Evolutionary conservation across 1,140 invertebrate genomes (phyloP).

Genomic region (Charaxes varanes): DNA sequence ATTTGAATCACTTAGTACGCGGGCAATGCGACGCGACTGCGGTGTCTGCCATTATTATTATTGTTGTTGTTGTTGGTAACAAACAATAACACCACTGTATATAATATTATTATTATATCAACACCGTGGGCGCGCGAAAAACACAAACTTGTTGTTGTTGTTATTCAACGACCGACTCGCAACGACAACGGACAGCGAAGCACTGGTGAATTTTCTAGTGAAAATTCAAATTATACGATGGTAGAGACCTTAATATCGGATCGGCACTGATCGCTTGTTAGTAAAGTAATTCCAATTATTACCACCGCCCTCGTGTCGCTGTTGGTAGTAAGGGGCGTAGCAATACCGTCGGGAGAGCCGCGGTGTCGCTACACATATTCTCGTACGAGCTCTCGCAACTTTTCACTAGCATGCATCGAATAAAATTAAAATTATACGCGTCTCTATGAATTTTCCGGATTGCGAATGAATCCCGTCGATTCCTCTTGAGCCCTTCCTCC

Average conservation of each 20-base stretch:
- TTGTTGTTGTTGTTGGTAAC: too few species aligned
- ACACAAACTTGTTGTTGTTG: too few species aligned
- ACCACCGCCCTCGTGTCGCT: constrained; percentile 8
- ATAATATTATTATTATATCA: too few species aligned
- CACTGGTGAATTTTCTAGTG: too few species aligned
- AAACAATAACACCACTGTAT: too few species aligned
- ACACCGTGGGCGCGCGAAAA: too few species aligned
- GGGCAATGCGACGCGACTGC: constrained; percentile 35
- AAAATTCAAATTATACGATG: too few species aligned
- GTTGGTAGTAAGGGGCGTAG: constrained; percentile 6
- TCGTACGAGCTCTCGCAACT: constrained; percentile 16
- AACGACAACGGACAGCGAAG: too few species aligned
- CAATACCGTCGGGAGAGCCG: constrained; percentile 21
- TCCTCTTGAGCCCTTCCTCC: constrained; percentile 5
- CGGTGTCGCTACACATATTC: constrained; percentile 18
- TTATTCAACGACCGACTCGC: too few species aligned
- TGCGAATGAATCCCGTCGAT: neutral
- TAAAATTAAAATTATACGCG: constrained; percentile 9
- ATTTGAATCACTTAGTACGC: too few species aligned
- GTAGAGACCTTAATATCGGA: too few species aligned
- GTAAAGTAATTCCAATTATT: neutral
- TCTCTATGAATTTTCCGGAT: neutral
- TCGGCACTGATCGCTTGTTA: too few species aligned
- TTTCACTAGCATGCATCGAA: constrained; percentile 17
- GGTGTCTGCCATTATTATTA: constrained; percentile 37